Conservation (phyloP, 2,888 invertebrate species). For the Sialis lutaria region DNA sequence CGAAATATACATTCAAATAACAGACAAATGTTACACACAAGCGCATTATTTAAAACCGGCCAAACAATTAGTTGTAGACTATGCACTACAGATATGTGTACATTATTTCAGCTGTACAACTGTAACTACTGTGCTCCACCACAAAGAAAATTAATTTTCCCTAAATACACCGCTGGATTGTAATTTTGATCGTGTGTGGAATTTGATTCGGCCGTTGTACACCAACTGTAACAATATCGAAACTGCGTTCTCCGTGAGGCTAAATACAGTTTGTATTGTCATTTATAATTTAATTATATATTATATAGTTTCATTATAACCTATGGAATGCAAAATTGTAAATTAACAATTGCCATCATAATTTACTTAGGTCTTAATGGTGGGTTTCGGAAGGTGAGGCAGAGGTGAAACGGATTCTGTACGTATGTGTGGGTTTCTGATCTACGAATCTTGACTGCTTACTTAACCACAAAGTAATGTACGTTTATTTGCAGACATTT, state of each 20-base stretch:
- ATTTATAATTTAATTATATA: slow-evolving; percentile 2
- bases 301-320: slow-evolving; percentile 1
- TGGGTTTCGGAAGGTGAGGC: too few species aligned
- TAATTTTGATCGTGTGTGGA: background rate
- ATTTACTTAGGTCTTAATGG: background rate
- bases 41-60: too few species aligned
- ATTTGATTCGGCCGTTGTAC: background rate
- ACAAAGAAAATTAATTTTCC: slow-evolving; percentile 4
- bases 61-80: too few species aligned
- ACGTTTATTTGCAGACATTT: too few species aligned
- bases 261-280: background rate
- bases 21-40: too few species aligned
- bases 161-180: slow-evolving; percentile 1
- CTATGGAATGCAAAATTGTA: background rate
- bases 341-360: background rate
- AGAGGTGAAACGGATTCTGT: too few species aligned
- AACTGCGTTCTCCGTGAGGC: background rate
- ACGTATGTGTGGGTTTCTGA: too few species aligned
- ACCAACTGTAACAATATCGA: slow-evolving; percentile 1
- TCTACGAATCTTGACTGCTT: too few species aligned
- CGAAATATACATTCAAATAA: too few species aligned
- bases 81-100: too few species aligned
- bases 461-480: too few species aligned
- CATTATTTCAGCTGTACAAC: background rate
- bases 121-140: slow-evolving; percentile 2